These are phyloP conservation scores for Drosophila quadrilineata DNA, from an alignment of 1,140 invertebrate species.

Conservation along the genomic window DNA sequence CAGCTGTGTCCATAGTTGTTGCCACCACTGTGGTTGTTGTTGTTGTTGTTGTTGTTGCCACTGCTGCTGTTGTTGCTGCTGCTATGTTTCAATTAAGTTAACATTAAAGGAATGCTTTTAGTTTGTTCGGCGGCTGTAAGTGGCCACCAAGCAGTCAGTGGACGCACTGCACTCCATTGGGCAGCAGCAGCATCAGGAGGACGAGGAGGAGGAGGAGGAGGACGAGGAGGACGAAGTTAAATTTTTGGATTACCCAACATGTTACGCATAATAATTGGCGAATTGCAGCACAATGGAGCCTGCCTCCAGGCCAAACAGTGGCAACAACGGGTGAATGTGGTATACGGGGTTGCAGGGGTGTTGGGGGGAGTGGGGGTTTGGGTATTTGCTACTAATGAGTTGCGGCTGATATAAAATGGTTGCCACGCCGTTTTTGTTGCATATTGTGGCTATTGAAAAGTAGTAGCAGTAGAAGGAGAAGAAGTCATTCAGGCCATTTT, in stretches of 20 bases:
- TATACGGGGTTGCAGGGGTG: background rate
- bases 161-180: too few species aligned
- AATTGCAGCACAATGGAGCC: slow-evolving; percentile 37
- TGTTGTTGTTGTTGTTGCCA: background rate
- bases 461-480: background rate
- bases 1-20: background rate
- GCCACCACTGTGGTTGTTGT: background rate
- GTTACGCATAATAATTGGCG: slow-evolving; percentile 72
- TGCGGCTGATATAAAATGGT: slow-evolving; percentile 2
- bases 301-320: background rate
- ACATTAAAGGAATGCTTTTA: slow-evolving; percentile 77
- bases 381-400: slow-evolving; percentile 23
- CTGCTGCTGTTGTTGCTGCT: slow-evolving; percentile 2
- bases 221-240: background rate
- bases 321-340: too few species aligned
- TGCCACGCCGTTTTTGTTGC: too few species aligned
- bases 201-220: background rate
- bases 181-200: slow-evolving; percentile 1
- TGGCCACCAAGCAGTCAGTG: slow-evolving; percentile 35
- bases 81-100: slow-evolving; percentile 70
- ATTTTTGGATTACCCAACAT: slow-evolving; percentile 60
- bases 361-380: background rate
- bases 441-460: slow-evolving; percentile 8
- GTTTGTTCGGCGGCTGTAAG: slow-evolving; percentile 42
- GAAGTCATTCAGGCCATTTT: slow-evolving; percentile 14